Percentiles rank a stretch among this genome's conserved stretches.
Evolutionary conservation across 2,888 invertebrate genomes (phyloP).

Genomic region (Cheilosia vernalis): DNA sequence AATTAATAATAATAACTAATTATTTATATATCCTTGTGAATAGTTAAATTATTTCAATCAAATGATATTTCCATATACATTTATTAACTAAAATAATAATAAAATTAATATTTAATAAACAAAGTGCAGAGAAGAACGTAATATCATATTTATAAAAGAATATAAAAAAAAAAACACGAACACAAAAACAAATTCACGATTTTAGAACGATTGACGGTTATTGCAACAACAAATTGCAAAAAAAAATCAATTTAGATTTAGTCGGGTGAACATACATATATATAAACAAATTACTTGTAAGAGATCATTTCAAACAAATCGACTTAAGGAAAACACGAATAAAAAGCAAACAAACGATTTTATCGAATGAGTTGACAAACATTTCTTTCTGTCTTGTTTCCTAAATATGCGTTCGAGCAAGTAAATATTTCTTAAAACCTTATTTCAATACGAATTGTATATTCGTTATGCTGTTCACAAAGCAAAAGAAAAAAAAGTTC

Average conservation of each 20-base stretch:
- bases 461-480: slow-evolving; percentile 27
- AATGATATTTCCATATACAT: slow-evolving; percentile 71
- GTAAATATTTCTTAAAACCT: slow-evolving; percentile 45
- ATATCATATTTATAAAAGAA: slow-evolving; percentile 71
- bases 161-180: neutral
- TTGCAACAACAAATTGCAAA: slow-evolving; percentile 41
- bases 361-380: slow-evolving; percentile 53
- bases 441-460: slow-evolving; percentile 38
- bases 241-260: slow-evolving; percentile 52
- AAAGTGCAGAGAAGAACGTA: slow-evolving; percentile 60
- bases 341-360: slow-evolving; percentile 26
- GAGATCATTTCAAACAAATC: slow-evolving; percentile 62
- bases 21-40: slow-evolving; percentile 74
- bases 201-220: slow-evolving; percentile 62
- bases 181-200: slow-evolving; percentile 46
- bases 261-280: slow-evolving; percentile 50
- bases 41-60: slow-evolving; percentile 75
- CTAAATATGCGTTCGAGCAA: slow-evolving; percentile 45
- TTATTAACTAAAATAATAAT: slow-evolving; percentile 56
- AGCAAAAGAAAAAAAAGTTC: slow-evolving; percentile 27
- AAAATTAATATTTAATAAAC: slow-evolving; percentile 54
- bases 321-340: slow-evolving; percentile 48
- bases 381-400: slow-evolving; percentile 29
- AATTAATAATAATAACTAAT: slow-evolving; percentile 58
- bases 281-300: slow-evolving; percentile 67